Conservation (phyloP, 2,113 vertebrate species). For the Lasiurus cinereus region DNA sequence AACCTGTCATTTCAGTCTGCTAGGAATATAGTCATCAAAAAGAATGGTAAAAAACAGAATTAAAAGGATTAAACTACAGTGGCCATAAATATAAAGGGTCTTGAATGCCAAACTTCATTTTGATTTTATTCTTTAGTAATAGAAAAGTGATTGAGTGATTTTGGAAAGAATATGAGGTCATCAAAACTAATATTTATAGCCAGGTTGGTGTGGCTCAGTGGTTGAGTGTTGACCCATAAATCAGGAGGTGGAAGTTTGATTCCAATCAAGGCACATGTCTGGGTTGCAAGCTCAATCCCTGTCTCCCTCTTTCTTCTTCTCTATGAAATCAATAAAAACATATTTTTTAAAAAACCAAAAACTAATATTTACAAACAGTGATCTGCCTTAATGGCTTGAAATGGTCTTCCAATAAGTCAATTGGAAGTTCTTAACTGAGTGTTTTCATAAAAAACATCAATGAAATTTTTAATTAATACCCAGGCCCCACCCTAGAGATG, state of each 20-base stretch:
- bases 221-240: no score
- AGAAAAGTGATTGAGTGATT: conserved; percentile 3
- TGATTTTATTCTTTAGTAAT: conserved; percentile 4
- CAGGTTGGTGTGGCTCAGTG: no score
- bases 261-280: no score
- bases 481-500: not conserved
- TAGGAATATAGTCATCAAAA: conserved; percentile 5
- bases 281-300: no score
- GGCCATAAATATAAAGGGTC: not conserved
- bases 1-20: not conserved
- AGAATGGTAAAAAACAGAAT: not conserved
- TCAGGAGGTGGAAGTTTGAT: no score
- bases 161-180: not conserved
- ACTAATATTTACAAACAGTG: conserved; percentile 13
- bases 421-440: not conserved
- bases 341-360: not conserved
- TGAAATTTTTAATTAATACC: conserved; percentile 49
- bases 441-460: not conserved
- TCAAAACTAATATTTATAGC: conserved; percentile 36
- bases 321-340: no score
- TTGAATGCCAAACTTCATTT: not conserved
- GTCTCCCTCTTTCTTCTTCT: no score
- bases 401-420: not conserved
- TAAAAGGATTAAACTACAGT: not conserved
- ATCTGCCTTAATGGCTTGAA: conserved; percentile 28